Base-by-base conservation (phyloP, 2,113 vertebrate species). In the Alligator sinensis region DNA sequence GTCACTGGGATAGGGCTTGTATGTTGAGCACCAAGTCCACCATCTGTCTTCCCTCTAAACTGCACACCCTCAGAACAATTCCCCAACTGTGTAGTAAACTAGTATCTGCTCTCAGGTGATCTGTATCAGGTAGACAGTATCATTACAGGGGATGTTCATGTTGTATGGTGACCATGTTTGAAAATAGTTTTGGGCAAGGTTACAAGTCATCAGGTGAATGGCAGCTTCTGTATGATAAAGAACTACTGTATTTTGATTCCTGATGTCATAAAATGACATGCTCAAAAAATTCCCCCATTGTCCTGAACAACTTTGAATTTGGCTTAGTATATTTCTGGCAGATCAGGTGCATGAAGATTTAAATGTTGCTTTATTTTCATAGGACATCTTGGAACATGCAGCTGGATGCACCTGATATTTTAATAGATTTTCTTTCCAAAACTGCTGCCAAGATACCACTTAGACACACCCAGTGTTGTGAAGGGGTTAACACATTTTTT, bases 61-160 rank as follows among this genome's bases (percentile, higher is more conserved):
- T 54, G 17, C 30, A 54, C 66, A 15, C 60, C 27, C 77, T 1
- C 4, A 92, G 25, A 22, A 92, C 24, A 61, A 1, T 0, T 63
- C 21, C 4, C 82, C 77, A 2, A 66, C 34, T 60, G 9, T 34
- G 7, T 1, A 3, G 9, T 38, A 8, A 15, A 0, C 1, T 30
- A 78, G 60, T 22, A 55, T 60, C 63, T 21, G 4, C 10, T 28
- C 21, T 3, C 0, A 55, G n/a, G 60, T 62, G 57, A 76, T 82
- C 27, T 11, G 74, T 55, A 27, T 11, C 1, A 82, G 1, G 57
- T 60, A 93, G 81, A 7, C 61, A 25, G 12, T 8, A 19, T 28
- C 30, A 38, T 24, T 47, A 47, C 47, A 47, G 47, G 47, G 47
- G 8, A 47, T 47, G 47, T 47, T 64, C 5, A 59, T 60, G 16